Evolutionary conservation across 1,140 invertebrate species (phyloP), one percentile per base, ranked within the genome.

Genomic region (Dendrolimus kikuchii): DNA sequence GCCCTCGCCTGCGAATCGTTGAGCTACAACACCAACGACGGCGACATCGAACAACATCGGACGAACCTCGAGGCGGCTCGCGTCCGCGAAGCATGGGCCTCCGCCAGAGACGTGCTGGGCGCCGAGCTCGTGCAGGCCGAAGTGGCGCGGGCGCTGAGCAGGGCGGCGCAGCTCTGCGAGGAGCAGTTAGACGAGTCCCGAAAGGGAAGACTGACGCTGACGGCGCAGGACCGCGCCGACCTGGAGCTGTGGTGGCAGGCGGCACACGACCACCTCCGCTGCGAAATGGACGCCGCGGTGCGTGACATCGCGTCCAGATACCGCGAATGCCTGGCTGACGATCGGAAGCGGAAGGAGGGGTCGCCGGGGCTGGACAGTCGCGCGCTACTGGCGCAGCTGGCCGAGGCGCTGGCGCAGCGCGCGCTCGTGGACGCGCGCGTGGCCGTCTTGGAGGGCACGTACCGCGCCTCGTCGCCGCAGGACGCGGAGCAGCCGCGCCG

Each of bases 381-480:
- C 42, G 88, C 87, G 38, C 72, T 92, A n/a, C 69, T 95, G 57
- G 81, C 87, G 23, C 91, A 93, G 71, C 93, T 93, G 70, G 92
- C 92, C 23, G 93, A 94, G 74, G 89, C 94, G 44, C 88, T 94
- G 41, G 93, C 93, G 38, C 92, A 94, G 55, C 94, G 94, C 73
- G 92, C 93, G 41, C 82, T 95, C 40, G 89, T 94, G 36, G 93
- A 94, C 77, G 92, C 93, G 39, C 89, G 92, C 60, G 90, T 93
- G 54, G 84, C 87, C 9, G 89, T 93, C 40, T 74, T 93, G 40
- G 87, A 85, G 58, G 89, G 89, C 53, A 87, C 89, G 38, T 79
- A 77, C 65, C 72, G 74, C 52, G 78, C 81, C 54, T 66, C 74
- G n/a, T 58, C 64, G 38, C 78, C 70, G 53, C 58, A 55, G 51